Conservation (phyloP, 2,888 invertebrate genomes). For the Sinodicranocentrus sp. region DNA sequence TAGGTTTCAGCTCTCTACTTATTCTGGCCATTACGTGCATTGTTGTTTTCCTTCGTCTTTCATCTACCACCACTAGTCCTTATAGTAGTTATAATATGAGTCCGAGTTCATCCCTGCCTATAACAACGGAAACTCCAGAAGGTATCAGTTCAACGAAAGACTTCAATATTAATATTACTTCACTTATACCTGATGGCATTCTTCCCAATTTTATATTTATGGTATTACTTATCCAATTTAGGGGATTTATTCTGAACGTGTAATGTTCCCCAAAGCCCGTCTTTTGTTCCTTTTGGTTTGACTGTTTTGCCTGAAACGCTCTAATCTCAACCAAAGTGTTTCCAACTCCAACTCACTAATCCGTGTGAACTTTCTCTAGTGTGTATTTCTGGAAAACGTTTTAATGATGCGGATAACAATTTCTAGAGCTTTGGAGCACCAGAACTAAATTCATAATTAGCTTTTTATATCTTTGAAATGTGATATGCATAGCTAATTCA, state of each 20-base stretch:
- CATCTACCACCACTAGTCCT: constrained; percentile 32
- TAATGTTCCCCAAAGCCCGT: too few relatives aligned
- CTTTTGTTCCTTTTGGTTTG: too few relatives aligned
- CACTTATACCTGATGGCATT: not conserved
- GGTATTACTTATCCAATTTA: not conserved
- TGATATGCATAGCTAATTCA: too few relatives aligned
- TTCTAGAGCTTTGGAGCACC: not conserved
- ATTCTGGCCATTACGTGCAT: constrained; percentile 69
- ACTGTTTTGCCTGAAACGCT: too few relatives aligned
- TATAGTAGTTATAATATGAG: too few relatives aligned
- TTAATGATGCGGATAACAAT: not conserved
- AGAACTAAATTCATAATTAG: not conserved
- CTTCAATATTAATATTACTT: not conserved
- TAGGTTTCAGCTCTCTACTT: constrained; percentile 65
- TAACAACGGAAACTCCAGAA: not conserved
- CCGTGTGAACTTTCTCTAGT: too few relatives aligned
- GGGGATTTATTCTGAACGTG: not conserved
- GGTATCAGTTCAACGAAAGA: not conserved
- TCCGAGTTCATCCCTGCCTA: too few relatives aligned
- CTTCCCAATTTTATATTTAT: too few relatives aligned
- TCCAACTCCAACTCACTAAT: too few relatives aligned
- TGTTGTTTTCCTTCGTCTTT: constrained; percentile 66
- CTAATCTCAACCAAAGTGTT: too few relatives aligned
- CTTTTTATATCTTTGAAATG: too few relatives aligned
- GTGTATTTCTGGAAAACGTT: too few relatives aligned